Conservation (phyloP, 2,113 vertebrate genomes). For the Centrocercus urophasianus region DNA sequence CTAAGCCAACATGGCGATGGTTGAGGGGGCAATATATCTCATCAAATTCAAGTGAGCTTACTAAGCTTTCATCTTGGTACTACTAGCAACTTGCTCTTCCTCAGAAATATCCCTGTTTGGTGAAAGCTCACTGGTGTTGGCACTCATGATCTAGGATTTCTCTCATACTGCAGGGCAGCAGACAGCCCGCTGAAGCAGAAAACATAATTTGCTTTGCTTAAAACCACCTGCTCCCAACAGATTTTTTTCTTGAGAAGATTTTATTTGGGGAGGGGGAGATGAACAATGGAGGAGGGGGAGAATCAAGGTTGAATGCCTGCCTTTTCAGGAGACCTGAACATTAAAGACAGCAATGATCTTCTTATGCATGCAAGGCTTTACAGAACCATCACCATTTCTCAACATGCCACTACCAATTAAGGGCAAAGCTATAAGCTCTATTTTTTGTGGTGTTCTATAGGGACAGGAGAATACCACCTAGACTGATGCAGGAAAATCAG, state of each 20-base stretch:
- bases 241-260: background rate
- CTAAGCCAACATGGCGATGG: background rate
- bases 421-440: background rate
- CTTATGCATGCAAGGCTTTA: conserved; percentile 15
- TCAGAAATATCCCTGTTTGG: background rate
- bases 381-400: background rate
- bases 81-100: background rate
- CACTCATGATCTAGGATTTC: background rate
- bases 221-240: conserved; percentile 3
- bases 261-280: background rate
- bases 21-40: background rate
- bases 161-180: conserved; percentile 21
- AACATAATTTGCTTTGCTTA: conserved; percentile 53
- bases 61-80: background rate
- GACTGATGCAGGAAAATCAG: background rate
- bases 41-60: background rate
- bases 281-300: background rate
- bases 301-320: background rate
- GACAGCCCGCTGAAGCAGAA: conserved; percentile 36
- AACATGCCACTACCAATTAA: background rate
- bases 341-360: conserved; percentile 15
- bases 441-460: background rate
- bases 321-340: background rate
- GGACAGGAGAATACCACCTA: background rate
- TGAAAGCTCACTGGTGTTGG: background rate